Evolutionary conservation across 2,113 vertebrate species (phyloP).

Genomic region (Corythaeola cristata): DNA sequence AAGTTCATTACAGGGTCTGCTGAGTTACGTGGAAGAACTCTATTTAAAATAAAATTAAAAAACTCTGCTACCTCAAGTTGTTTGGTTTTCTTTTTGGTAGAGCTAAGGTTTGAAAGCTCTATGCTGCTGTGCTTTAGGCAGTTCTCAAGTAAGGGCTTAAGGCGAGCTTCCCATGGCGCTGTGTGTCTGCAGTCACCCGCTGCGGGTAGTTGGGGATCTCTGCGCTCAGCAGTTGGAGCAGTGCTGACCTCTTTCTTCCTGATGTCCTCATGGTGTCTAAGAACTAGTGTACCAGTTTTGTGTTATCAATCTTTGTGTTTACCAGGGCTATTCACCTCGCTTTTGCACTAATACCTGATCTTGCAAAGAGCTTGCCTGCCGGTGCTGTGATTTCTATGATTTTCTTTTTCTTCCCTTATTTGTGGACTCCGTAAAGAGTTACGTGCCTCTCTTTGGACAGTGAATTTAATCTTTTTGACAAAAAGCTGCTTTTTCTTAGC

Average conservation of each 20-base stretch:
- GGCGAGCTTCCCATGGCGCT: accelerated
- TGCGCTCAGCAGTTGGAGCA: background rate
- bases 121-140: background rate
- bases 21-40: background rate
- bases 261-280: background rate
- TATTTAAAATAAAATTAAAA: background rate
- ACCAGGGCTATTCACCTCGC: background rate
- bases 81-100: background rate
- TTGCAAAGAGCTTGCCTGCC: background rate
- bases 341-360: background rate
- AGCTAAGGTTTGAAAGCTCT: background rate
- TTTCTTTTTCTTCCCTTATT: background rate
- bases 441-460: background rate
- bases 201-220: background rate
- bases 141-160: background rate
- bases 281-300: background rate
- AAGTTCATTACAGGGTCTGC: background rate
- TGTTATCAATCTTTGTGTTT: background rate
- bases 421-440: background rate
- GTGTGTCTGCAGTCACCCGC: background rate
- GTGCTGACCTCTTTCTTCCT: background rate
- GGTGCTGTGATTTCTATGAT: background rate
- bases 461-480: background rate
- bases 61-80: background rate
- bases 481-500: background rate